Evolutionary conservation across 2,888 invertebrate species (phyloP).

Genomic region (Sinopyrophorus schimmeli): DNA sequence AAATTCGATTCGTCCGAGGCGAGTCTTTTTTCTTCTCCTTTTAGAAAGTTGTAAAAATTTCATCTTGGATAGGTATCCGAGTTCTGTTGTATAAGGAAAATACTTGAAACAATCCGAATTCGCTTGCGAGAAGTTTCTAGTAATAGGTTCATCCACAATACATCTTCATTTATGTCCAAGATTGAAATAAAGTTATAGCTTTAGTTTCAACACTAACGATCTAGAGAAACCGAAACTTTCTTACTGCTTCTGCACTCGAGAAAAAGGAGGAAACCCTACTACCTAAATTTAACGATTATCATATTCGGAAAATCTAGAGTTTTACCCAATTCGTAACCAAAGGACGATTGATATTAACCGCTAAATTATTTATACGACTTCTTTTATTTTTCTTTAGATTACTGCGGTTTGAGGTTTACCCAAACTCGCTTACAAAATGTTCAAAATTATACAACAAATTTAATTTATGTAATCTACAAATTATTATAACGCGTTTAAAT

Average conservation of each 20-base stretch:
- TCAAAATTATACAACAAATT: too few species aligned
- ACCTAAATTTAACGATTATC: slow-evolving; percentile 10
- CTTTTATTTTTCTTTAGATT: slow-evolving; percentile 8
- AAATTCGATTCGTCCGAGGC: too few species aligned
- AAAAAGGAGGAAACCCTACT: too few species aligned
- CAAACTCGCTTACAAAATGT: too few species aligned
- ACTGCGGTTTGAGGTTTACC: slow-evolving; percentile 19
- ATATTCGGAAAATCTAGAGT: slow-evolving; percentile 8
- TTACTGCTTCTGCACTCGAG: slow-evolving; percentile 24
- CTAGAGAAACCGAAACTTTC: slow-evolving; percentile 36
- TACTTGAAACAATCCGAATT: slow-evolving; percentile 50
- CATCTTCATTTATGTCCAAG: slow-evolving; percentile 54
- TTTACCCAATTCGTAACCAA: slow-evolving; percentile 19
- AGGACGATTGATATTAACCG: slow-evolving; percentile 12
- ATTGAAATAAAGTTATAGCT: slow-evolving; percentile 54
- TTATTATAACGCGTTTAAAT: too few species aligned
- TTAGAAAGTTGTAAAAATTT: slow-evolving; percentile 14
- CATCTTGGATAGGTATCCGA: slow-evolving; percentile 16
- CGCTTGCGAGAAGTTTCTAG: slow-evolving; percentile 43
- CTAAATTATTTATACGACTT: slow-evolving; percentile 12
- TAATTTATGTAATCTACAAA: too few species aligned
- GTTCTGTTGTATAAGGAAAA: slow-evolving; percentile 49
- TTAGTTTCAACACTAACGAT: slow-evolving; percentile 48
- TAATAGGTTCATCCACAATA: slow-evolving; percentile 50
- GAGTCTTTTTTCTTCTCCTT: too few species aligned